Conservation (phyloP, 2,797 vertebrate species). For the Sternarchorhynchus goeldii region DNA sequence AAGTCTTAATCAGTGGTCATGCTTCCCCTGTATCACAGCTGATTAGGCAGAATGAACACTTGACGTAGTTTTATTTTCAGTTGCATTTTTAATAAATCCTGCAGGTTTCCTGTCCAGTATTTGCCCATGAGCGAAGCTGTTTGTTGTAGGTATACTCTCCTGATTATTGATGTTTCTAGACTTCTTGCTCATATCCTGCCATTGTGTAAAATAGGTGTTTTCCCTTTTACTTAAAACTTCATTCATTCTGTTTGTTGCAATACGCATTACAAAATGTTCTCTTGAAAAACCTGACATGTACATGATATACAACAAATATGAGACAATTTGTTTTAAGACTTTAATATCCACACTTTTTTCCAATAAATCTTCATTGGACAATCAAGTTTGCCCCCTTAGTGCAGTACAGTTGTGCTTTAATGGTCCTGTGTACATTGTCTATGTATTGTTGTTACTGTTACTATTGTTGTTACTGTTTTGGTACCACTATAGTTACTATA, state of each 20-base stretch:
- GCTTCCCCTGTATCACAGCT: background rate
- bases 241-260: background rate
- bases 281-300: too few relatives aligned
- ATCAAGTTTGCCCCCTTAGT: too few relatives aligned
- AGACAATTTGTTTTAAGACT: too few relatives aligned
- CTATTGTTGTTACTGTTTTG: too few relatives aligned
- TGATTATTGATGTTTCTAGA: constrained; percentile 8
- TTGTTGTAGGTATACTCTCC: constrained; percentile 2
- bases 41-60: constrained; percentile 5
- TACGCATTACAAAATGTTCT: too few relatives aligned
- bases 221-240: background rate
- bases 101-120: constrained; percentile 31
- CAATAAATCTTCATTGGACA: too few relatives aligned
- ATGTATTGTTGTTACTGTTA: too few relatives aligned
- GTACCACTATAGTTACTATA: too few relatives aligned
- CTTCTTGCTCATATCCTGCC: constrained; percentile 32
- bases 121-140: constrained; percentile 9
- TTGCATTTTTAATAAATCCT: constrained; percentile 18
- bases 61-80: constrained; percentile 28
- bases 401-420: too few relatives aligned
- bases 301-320: too few relatives aligned
- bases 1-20: background rate
- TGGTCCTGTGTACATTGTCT: too few relatives aligned
- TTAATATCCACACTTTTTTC: too few relatives aligned
- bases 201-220: constrained; percentile 30